phyloP scores from a whole-genome alignment of 1,140 invertebrate species.

The Drosophila erecta region DNA sequence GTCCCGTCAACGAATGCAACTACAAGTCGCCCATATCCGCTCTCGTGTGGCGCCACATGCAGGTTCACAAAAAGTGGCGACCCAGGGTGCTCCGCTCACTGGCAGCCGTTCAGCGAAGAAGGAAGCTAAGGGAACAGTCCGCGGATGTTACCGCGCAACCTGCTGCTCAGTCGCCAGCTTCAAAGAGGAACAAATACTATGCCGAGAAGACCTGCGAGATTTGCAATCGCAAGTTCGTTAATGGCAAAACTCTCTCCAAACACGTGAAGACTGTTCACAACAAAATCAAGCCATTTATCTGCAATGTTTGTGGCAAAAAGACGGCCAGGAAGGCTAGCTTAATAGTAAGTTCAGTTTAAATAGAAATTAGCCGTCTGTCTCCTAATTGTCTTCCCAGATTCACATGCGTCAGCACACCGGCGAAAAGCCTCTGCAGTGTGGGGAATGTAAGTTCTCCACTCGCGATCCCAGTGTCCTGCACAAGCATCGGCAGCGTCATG shows the following conservation, averaged over 20 bases:
- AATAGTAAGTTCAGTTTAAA: conserved; percentile 85
- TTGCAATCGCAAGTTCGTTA: conserved; percentile 89
- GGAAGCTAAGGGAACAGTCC: conserved; percentile 45
- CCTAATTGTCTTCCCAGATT: conserved; percentile 84
- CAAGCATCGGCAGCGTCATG: conserved; percentile 77
- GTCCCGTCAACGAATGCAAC: conserved; percentile 87
- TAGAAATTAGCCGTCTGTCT: background rate
- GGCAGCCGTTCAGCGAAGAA: conserved; percentile 50
- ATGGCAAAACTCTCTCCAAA: conserved; percentile 90
- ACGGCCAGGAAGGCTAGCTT: conserved; percentile 89
- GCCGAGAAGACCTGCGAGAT: conserved; percentile 89
- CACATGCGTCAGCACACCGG: conserved; percentile 92
- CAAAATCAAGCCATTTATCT: conserved; percentile 91
- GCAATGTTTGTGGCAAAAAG: conserved; percentile 91
- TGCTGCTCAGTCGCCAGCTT: background rate
- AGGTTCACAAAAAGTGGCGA: conserved; percentile 75
- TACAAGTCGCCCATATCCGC: conserved; percentile 86
- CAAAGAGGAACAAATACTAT: conserved; percentile 86
- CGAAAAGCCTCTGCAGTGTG: conserved; percentile 77
- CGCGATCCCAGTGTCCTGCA: conserved; percentile 81
- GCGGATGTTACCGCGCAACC: conserved; percentile 6
- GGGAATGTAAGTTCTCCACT: conserved; percentile 75
- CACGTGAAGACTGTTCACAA: conserved; percentile 92
- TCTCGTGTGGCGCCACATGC: conserved; percentile 79
- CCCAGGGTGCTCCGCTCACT: conserved; percentile 60